A percentile compares a stretch with the other conserved stretches of the same genome.
Conservation (phyloP, 2,113 vertebrate genomes). For the Phrynocephalus versicolor region DNA sequence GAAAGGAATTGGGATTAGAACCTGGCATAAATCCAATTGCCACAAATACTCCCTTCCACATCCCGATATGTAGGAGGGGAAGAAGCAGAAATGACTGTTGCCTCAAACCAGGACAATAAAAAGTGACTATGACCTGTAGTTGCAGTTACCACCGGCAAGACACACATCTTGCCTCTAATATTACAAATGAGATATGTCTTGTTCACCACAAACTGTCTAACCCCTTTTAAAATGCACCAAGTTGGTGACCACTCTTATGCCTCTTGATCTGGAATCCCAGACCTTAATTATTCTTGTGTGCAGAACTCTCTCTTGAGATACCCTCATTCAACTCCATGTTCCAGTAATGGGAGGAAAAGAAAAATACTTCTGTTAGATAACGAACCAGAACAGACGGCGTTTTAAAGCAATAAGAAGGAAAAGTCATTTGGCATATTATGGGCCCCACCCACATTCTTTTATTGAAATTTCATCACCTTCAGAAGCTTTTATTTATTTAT, state of each 20-base stretch:
- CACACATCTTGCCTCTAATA: neutral
- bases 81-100: neutral
- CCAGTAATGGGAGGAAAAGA: neutral
- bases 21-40: too few relatives aligned
- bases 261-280: neutral
- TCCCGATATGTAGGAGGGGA: neutral
- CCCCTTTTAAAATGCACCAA: neutral
- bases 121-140: neutral
- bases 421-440: neutral
- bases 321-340: neutral
- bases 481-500: neutral
- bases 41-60: too few relatives aligned
- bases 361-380: neutral
- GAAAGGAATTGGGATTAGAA: too few relatives aligned
- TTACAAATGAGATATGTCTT: neutral
- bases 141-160: neutral
- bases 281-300: neutral
- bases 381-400: neutral
- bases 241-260: neutral
- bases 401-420: neutral
- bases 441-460: conserved; percentile 3
- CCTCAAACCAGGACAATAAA: neutral
- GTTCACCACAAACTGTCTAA: neutral
- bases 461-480: conserved; percentile 12
- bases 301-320: neutral